phyloP scores from a whole-genome alignment of 1,140 invertebrate species.

The Coelopa frigida region DNA sequence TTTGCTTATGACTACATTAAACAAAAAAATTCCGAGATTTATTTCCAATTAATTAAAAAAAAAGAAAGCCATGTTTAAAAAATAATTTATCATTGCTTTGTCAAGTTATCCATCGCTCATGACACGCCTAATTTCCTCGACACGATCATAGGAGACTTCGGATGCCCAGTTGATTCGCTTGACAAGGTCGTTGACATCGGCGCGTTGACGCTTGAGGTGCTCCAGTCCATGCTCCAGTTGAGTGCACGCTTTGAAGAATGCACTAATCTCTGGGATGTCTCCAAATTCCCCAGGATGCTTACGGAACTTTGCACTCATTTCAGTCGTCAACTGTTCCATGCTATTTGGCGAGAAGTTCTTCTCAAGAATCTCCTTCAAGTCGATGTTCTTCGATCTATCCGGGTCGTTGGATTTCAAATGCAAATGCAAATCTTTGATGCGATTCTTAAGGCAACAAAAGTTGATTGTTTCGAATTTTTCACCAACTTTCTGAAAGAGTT shows the following conservation, averaged over 20 bases:
- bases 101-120: slow-evolving; percentile 14
- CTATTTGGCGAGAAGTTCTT: slow-evolving; percentile 23
- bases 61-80: no score
- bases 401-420: slow-evolving; percentile 17
- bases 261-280: slow-evolving; percentile 39
- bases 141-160: slow-evolving; percentile 31
- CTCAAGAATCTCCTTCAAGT: slow-evolving; percentile 28
- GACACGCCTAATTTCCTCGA: slow-evolving; percentile 31
- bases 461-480: slow-evolving; percentile 30
- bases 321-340: slow-evolving; percentile 24
- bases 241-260: slow-evolving; percentile 31
- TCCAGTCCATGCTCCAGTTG: slow-evolving; percentile 35
- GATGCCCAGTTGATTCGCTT: slow-evolving; percentile 29
- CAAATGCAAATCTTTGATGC: slow-evolving; percentile 32
- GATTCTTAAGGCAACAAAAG: slow-evolving; percentile 25
- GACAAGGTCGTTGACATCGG: slow-evolving; percentile 22
- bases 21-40: no score
- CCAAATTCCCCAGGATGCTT: slow-evolving; percentile 39
- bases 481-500: slow-evolving; percentile 33
- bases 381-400: slow-evolving; percentile 16
- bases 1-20: no score
- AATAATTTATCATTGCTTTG: no score
- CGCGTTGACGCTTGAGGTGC: slow-evolving; percentile 25
- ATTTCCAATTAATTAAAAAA: no score
- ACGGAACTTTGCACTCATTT: slow-evolving; percentile 28